Conservation (phyloP, 1,140 invertebrate species). For the Ooceraea biroi region DNA sequence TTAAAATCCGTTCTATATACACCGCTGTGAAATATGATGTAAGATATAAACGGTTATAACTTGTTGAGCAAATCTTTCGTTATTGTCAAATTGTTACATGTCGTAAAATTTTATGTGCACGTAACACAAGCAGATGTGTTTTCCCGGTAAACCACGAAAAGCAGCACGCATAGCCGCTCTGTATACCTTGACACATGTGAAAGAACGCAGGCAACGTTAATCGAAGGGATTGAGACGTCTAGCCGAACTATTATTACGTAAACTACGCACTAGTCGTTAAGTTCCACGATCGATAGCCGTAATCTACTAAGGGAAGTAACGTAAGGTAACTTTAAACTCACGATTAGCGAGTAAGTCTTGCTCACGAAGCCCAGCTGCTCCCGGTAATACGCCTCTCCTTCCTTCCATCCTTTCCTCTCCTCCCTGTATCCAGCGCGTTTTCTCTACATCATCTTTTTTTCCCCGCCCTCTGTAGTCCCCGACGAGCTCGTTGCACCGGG, state of each 20-base stretch:
- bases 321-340: conserved; percentile 52
- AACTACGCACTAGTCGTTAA: conserved; percentile 40
- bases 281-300: conserved; percentile 55
- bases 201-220: neutral
- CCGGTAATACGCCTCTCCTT: conserved; percentile 27
- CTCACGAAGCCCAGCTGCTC: conserved; percentile 50
- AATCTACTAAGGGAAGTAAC: conserved; percentile 50
- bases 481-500: conserved; percentile 40
- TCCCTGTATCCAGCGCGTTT: neutral
- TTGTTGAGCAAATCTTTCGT: neutral
- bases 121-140: neutral
- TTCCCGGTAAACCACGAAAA: neutral
- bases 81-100: conserved; percentile 3
- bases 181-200: conserved; percentile 24
- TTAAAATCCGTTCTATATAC: conserved; percentile 1
- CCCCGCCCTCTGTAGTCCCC: neutral
- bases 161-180: neutral
- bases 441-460: conserved; percentile 14
- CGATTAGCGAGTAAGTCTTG: conserved; percentile 58
- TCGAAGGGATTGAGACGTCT: conserved; percentile 24
- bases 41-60: neutral
- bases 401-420: neutral
- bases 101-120: neutral
- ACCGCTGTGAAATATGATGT: neutral
- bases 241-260: conserved; percentile 51